A percentile compares a stretch with the other conserved stretches of the same genome.
Conservation (phyloP, 1,140 invertebrate species). For the Trichoplusia ni region DNA sequence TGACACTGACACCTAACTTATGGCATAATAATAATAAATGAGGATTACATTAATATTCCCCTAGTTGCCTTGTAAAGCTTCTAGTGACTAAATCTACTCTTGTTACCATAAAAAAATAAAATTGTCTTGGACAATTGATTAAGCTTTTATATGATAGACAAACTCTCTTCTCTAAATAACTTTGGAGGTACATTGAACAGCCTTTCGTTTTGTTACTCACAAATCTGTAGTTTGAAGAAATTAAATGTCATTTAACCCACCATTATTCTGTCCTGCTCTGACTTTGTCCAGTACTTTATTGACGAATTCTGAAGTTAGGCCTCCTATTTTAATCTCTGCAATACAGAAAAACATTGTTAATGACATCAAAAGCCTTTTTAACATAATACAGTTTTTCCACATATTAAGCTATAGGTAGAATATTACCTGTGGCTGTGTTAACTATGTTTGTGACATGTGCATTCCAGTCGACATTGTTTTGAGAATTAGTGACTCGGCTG, state of each 20-base stretch:
- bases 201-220: constrained; percentile 74
- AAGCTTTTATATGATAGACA: constrained; percentile 63
- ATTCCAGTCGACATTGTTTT: constrained; percentile 70
- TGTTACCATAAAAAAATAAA: constrained; percentile 74
- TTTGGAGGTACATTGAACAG: constrained; percentile 81
- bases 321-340: constrained; percentile 74
- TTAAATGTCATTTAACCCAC: constrained; percentile 68
- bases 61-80: constrained; percentile 70
- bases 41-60: constrained; percentile 43
- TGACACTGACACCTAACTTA: constrained; percentile 45
- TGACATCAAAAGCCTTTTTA: background rate
- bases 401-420: background rate
- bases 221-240: constrained; percentile 46
- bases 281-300: constrained; percentile 74
- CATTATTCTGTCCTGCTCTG: constrained; percentile 64
- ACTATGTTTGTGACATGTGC: constrained; percentile 60
- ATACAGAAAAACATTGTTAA: constrained; percentile 24
- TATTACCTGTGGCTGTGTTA: constrained; percentile 66
- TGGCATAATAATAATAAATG: constrained; percentile 46
- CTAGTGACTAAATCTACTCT: constrained; percentile 69
- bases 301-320: constrained; percentile 74
- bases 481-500: constrained; percentile 62
- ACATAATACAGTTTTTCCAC: background rate
- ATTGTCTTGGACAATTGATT: constrained; percentile 76
- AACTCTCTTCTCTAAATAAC: constrained; percentile 71